These are phyloP conservation scores for Malurus melanocephalus DNA, from an alignment of 2,113 vertebrate species.

Conservation along the genomic window DNA sequence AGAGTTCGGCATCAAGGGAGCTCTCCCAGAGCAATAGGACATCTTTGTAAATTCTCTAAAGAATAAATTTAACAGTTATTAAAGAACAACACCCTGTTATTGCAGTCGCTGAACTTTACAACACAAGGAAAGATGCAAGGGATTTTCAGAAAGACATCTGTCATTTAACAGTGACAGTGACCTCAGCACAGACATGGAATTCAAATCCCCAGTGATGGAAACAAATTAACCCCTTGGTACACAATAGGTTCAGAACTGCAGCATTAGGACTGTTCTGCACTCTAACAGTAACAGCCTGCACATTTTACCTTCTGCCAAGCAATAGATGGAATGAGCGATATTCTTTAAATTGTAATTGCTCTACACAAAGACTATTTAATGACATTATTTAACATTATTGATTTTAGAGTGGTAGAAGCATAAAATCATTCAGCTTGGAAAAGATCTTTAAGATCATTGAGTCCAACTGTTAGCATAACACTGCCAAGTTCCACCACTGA, in stretches of 20 bases:
- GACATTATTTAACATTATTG: background rate
- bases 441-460: background rate
- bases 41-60: slow-evolving; percentile 77
- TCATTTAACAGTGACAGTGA: slow-evolving; percentile 89
- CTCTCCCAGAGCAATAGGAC: slow-evolving; percentile 74
- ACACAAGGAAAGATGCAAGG: slow-evolving; percentile 85
- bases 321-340: background rate
- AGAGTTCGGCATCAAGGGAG: slow-evolving; percentile 70
- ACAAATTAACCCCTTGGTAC: slow-evolving; percentile 64
- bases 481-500: background rate
- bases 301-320: background rate
- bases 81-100: slow-evolving; percentile 78
- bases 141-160: slow-evolving; percentile 92
- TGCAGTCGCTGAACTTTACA: slow-evolving; percentile 80
- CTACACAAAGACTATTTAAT: background rate
- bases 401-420: background rate
- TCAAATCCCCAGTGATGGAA: slow-evolving; percentile 74
- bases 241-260: background rate
- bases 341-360: background rate
- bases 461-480: background rate
- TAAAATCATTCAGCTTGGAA: background rate
- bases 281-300: background rate
- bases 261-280: background rate
- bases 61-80: slow-evolving; percentile 92
- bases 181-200: slow-evolving; percentile 85